phyloP scores from a whole-genome alignment of 1,140 invertebrate species.

The Oncopodura yosiiana region DNA sequence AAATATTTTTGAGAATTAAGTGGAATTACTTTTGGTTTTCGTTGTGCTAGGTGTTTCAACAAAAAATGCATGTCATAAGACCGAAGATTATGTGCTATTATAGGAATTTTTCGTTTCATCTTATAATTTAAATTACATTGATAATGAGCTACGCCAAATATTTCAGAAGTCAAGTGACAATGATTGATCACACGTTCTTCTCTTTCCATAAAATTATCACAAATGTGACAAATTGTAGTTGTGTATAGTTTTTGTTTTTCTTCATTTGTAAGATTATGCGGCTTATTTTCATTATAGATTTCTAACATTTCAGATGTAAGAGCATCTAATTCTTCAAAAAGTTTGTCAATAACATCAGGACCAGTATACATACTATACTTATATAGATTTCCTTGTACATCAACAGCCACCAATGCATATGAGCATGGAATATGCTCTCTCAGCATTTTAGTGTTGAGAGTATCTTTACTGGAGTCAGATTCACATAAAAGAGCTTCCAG shows the following conservation, averaged over 20 bases:
- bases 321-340: background rate
- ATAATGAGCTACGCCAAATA: background rate
- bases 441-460: too few species aligned
- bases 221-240: slow-evolving; percentile 6
- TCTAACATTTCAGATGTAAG: background rate
- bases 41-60: too few species aligned
- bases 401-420: too few species aligned
- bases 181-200: slow-evolving; percentile 4
- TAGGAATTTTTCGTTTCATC: background rate
- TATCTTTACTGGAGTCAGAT: too few species aligned
- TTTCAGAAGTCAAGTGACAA: slow-evolving; percentile 1
- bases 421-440: too few species aligned
- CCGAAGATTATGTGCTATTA: slow-evolving; percentile 12
- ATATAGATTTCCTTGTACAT: too few species aligned
- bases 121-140: slow-evolving; percentile 6
- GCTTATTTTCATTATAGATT: background rate
- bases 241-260: background rate
- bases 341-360: background rate
- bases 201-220: background rate
- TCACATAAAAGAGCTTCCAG: too few species aligned
- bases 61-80: slow-evolving; percentile 17
- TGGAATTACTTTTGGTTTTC: slow-evolving; percentile 7
- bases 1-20: slow-evolving; percentile 15
- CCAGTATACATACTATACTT: background rate
- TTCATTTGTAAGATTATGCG: background rate